Conservation (phyloP, 1,140 invertebrate species). For the Macrobrachium nipponense region DNA sequence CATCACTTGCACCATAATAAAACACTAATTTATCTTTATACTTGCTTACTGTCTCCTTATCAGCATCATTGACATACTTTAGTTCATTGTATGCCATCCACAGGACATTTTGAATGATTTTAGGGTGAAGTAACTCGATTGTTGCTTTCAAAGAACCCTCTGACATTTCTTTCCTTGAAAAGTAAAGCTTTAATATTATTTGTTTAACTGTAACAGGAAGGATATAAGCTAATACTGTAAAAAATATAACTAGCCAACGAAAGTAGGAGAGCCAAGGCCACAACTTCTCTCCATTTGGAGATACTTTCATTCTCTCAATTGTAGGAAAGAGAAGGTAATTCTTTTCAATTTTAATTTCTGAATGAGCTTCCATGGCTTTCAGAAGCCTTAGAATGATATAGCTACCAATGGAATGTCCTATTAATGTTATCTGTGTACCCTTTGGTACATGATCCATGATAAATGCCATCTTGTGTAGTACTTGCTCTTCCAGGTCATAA, state of each 20-base stretch:
- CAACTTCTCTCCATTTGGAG: constrained; percentile 23
- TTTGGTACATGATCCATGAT: constrained; percentile 26
- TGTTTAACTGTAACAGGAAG: constrained; percentile 19
- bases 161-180: background rate
- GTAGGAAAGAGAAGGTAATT: constrained; percentile 43
- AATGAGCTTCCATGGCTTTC: constrained; percentile 19
- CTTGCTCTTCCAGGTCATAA: constrained; percentile 31
- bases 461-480: constrained; percentile 38
- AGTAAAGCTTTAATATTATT: background rate
- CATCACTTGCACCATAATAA: constrained; percentile 36
- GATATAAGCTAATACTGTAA: background rate
- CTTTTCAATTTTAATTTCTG: background rate
- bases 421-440: constrained; percentile 20
- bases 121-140: constrained; percentile 29
- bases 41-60: constrained; percentile 8
- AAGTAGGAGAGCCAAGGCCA: constrained; percentile 38
- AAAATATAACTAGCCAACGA: constrained; percentile 28
- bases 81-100: constrained; percentile 48
- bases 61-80: background rate
- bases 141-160: constrained; percentile 15
- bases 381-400: constrained; percentile 39
- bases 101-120: constrained; percentile 43
- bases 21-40: constrained; percentile 27
- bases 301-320: constrained; percentile 35
- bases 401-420: constrained; percentile 49